These are phyloP conservation scores for Cyanoderma ruficeps DNA, from an alignment of 2,113 vertebrate species.

Conservation along the genomic window DNA sequence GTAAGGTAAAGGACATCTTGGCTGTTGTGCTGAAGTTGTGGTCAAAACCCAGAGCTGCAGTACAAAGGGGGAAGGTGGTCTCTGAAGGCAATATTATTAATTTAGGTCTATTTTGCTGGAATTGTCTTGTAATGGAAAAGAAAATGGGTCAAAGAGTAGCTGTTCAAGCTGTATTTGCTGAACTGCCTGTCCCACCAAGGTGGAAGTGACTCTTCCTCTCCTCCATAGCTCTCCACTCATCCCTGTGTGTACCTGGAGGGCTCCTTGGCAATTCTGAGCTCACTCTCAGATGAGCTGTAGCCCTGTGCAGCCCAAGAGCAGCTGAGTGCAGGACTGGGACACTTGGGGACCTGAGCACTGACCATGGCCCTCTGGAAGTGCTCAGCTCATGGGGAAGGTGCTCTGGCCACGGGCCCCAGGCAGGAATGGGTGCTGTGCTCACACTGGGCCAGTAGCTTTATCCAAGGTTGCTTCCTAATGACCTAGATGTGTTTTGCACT, in stretches of 20 bases:
- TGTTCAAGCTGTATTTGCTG: neutral
- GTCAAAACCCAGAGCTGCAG: neutral
- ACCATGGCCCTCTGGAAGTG: neutral
- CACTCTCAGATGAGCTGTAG: neutral
- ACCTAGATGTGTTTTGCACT: neutral
- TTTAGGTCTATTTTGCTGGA: neutral
- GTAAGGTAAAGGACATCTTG: neutral
- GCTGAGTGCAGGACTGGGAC: neutral
- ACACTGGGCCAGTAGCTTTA: neutral
- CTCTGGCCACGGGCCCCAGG: neutral
- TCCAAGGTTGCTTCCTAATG: neutral
- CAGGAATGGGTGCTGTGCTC: neutral
- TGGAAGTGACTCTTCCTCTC: neutral
- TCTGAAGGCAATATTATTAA: neutral
- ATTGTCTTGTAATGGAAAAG: neutral
- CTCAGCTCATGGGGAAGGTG: neutral
- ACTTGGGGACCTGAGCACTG: neutral
- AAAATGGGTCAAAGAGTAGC: neutral
- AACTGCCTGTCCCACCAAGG: neutral
- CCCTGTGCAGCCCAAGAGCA: neutral
- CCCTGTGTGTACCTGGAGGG: neutral
- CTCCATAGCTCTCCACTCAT: accelerated
- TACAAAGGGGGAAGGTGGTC: neutral
- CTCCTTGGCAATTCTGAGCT: neutral
- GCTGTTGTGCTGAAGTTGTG: neutral